A percentile compares a stretch with the other conserved stretches of the same genome.
phyloP scores from a whole-genome alignment of 2,888 invertebrate species.

The Caenorhabditis sp. region DNA sequence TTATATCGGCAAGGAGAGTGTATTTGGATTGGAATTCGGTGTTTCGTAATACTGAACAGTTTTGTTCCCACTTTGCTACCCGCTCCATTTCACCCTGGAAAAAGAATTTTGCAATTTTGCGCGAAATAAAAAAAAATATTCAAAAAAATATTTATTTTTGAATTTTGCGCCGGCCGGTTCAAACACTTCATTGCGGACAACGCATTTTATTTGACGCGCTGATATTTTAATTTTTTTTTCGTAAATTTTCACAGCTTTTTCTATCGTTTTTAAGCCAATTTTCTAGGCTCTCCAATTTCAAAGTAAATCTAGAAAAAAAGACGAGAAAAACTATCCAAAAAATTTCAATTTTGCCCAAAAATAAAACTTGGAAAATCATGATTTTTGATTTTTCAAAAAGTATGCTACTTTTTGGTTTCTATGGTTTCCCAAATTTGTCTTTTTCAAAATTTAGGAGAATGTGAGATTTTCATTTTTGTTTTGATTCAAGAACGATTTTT shows the following conservation, averaged over 20 bases:
- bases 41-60: conserved; percentile 29
- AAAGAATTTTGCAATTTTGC: not conserved
- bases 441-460: too few species aligned
- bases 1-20: conserved; percentile 10
- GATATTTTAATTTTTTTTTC: not conserved
- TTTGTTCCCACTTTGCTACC: conserved; percentile 21
- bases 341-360: too few species aligned
- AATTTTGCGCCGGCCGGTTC: conserved; percentile 34
- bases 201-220: conserved; percentile 17
- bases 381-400: too few species aligned
- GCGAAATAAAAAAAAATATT: not conserved
- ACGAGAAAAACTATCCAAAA: too few species aligned
- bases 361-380: too few species aligned
- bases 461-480: too few species aligned
- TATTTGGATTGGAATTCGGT: conserved; percentile 15
- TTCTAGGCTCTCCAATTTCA: too few species aligned
- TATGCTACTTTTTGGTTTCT: too few species aligned
- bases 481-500: too few species aligned
- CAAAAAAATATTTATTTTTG: conserved; percentile 10
- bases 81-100: conserved; percentile 1
- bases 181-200: conserved; percentile 7
- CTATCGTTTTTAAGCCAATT: not conserved
- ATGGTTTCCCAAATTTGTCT: too few species aligned
- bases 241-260: not conserved
- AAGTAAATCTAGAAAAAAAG: too few species aligned